Evolutionary conservation across 2,888 invertebrate genomes (phyloP).

Genomic region (Melangyna quadrimaculata): DNA sequence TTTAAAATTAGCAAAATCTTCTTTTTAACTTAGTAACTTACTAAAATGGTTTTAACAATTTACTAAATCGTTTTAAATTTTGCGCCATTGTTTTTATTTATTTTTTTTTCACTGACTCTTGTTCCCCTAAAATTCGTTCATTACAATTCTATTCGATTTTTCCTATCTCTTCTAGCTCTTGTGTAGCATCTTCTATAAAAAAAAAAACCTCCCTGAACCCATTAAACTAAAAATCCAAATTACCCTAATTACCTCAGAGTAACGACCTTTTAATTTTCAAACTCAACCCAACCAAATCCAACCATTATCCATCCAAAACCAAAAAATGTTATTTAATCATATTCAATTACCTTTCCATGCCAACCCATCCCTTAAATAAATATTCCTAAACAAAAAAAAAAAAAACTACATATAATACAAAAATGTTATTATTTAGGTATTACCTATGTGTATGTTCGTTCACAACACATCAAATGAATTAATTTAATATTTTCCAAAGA

Average conservation of each 20-base stretch:
- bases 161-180: too few species aligned
- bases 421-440: neutral
- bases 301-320: neutral
- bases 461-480: neutral
- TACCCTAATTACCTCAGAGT: neutral
- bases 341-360: neutral
- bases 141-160: too few species aligned
- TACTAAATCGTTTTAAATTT: too few species aligned
- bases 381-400: neutral
- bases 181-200: too few species aligned
- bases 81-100: too few species aligned
- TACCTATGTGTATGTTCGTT: neutral
- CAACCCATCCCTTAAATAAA: neutral
- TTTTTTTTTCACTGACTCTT: too few species aligned
- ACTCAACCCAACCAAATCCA: neutral
- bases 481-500: neutral
- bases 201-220: neutral
- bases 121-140: too few species aligned
- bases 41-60: too few species aligned
- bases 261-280: neutral
- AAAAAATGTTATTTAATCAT: neutral
- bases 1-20: too few species aligned
- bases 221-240: neutral
- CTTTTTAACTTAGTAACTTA: too few species aligned
- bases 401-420: neutral